These are phyloP conservation scores for Trissolcus brochymenae DNA, from an alignment of 2,888 invertebrate genomes.

Conservation along the genomic window DNA sequence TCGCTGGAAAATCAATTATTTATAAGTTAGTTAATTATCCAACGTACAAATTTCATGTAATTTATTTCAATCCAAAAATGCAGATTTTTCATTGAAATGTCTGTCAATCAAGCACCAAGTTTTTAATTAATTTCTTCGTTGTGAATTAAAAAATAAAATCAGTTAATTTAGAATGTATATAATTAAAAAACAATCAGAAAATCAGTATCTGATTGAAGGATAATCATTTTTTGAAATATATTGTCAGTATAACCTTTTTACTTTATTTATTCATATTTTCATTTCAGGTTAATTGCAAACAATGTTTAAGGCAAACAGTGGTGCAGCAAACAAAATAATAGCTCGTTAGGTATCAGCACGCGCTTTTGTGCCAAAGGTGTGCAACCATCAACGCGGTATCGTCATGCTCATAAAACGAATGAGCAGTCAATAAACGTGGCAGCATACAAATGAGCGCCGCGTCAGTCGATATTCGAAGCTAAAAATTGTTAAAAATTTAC, in stretches of 20 bases:
- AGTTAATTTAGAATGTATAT: background rate
- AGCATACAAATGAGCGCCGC: conserved; percentile 24
- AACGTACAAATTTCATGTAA: background rate
- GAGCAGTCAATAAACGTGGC: conserved; percentile 42
- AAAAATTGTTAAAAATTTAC: conserved; percentile 19
- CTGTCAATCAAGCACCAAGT: too few relatives aligned
- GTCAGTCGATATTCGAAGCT: conserved; percentile 24
- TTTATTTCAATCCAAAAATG: background rate
- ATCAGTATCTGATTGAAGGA: too few relatives aligned
- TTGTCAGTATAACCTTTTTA: too few relatives aligned
- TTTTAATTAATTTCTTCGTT: too few relatives aligned
- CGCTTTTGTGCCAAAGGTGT: conserved; percentile 13
- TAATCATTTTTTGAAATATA: too few relatives aligned
- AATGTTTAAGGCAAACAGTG: too few relatives aligned
- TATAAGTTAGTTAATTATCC: conserved; percentile 19
- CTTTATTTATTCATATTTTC: background rate
- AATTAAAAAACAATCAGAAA: too few relatives aligned
- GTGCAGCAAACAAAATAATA: background rate
- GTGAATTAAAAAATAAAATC: too few relatives aligned
- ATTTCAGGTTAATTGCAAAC: too few relatives aligned
- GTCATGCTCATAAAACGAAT: conserved; percentile 30
- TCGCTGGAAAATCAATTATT: conserved; percentile 77
- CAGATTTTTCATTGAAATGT: background rate
- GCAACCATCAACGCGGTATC: conserved; percentile 25
- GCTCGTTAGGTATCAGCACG: background rate